phyloP scores from a whole-genome alignment of 2,113 vertebrate species.

The Anoura caudifer region DNA sequence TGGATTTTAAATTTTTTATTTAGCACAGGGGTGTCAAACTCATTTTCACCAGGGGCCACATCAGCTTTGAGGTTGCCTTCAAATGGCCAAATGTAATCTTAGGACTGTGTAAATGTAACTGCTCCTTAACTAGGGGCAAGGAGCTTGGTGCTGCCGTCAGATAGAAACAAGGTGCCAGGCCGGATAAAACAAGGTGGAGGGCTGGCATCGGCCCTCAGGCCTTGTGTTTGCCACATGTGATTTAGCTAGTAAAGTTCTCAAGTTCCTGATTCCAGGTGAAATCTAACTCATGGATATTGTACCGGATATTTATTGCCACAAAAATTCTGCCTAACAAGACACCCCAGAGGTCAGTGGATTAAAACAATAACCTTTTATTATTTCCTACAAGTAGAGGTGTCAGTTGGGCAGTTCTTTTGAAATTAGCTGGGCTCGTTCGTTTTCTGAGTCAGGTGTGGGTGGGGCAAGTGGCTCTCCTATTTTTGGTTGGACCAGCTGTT shows the following conservation, averaged over 20 bases:
- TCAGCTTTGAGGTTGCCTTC: no score
- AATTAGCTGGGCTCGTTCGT: neutral
- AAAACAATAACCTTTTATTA: neutral
- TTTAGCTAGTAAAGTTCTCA: neutral
- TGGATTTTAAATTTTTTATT: neutral
- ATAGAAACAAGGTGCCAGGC: no score
- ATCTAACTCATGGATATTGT: neutral
- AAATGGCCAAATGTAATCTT: no score
- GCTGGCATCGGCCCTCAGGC: no score
- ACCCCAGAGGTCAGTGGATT: neutral
- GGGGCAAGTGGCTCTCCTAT: neutral
- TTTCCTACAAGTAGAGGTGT: neutral
- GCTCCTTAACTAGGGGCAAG: no score
- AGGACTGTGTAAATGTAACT: no score
- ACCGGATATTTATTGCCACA: neutral
- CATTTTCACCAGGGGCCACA: no score
- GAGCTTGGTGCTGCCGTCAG: no score
- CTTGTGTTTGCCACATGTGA: no score
- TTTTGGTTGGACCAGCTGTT: neutral
- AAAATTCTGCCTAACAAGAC: neutral
- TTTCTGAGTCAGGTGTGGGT: slow-evolving; percentile 2
- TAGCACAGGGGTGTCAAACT: neutral
- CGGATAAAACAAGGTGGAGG: no score
- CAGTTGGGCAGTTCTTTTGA: neutral
- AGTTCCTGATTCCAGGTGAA: neutral